Percentiles rank a stretch among this genome's conserved stretches.
phyloP scores from a whole-genome alignment of 2,113 vertebrate species.

The Cheirogaleus medius region DNA sequence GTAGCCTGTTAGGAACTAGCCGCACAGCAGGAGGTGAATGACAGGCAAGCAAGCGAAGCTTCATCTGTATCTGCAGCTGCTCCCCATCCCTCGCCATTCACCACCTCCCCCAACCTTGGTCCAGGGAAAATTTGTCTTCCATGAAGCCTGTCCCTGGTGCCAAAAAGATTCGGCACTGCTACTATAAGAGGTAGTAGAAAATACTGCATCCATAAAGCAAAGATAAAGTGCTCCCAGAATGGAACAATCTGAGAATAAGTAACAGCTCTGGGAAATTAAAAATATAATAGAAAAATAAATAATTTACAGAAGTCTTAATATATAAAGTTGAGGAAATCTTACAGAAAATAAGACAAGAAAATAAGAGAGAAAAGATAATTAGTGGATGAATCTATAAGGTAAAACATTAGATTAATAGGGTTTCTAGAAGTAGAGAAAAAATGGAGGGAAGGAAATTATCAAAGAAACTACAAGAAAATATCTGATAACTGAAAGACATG shows the following conservation, averaged over 20 bases:
- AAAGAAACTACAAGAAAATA: neutral
- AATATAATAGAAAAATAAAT: slow-evolving; percentile 1
- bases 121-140: too few species aligned
- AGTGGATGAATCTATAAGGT: neutral
- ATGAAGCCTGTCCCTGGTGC: too few species aligned
- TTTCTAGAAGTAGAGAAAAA: neutral
- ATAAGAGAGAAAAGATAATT: neutral
- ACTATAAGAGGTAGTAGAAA: neutral
- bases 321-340: neutral
- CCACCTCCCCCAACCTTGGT: too few species aligned
- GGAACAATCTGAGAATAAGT: neutral
- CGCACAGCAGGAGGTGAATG: too few species aligned
- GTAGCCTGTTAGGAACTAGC: too few species aligned
- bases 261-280: neutral
- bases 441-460: neutral
- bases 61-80: too few species aligned
- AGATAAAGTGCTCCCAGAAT: neutral
- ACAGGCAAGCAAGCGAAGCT: too few species aligned
- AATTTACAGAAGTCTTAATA: neutral
- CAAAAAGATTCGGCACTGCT: too few species aligned
- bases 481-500: neutral
- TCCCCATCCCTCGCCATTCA: too few species aligned
- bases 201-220: slow-evolving; percentile 3
- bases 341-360: slow-evolving; percentile 27
- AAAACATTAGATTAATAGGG: neutral